Percentiles rank a stretch among this genome's conserved stretches.
These are phyloP conservation scores for Lithosia quadra DNA, from an alignment of 2,888 invertebrate genomes.

Conservation along the genomic window DNA sequence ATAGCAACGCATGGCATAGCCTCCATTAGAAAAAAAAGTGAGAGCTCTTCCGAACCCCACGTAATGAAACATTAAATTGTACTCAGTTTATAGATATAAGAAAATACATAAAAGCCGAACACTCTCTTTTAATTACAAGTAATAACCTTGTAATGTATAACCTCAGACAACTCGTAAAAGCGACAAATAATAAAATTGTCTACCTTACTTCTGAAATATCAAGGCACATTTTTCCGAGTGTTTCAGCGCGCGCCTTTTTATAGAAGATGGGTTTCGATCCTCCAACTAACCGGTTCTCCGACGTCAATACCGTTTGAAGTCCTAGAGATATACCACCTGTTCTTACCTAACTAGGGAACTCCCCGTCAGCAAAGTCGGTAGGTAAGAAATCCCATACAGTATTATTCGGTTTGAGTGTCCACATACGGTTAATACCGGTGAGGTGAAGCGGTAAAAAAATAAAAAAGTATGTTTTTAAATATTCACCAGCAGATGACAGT, in stretches of 20 bases:
- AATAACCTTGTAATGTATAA: constrained; percentile 53
- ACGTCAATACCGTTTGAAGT: not conserved
- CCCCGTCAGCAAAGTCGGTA: too few species aligned
- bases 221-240: not conserved
- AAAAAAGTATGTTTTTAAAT: too few species aligned
- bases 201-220: not conserved
- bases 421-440: too few species aligned
- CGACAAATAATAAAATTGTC: constrained; percentile 28
- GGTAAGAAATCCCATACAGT: too few species aligned
- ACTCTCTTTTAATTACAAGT: constrained; percentile 48
- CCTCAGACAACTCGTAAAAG: constrained; percentile 24
- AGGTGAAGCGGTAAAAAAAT: too few species aligned
- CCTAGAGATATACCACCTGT: too few species aligned
- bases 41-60: not conserved
- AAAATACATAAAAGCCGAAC: constrained; percentile 49
- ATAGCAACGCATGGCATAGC: not conserved
- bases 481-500: too few species aligned
- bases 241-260: too few species aligned
- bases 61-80: constrained; percentile 43
- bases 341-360: too few species aligned
- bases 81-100: constrained; percentile 47
- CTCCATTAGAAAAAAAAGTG: not conserved
- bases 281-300: not conserved
- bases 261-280: not conserved
- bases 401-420: too few species aligned